These are phyloP conservation scores for Chelonoidis abingdonii DNA, from an alignment of 2,113 vertebrate species.

Conservation along the genomic window DNA sequence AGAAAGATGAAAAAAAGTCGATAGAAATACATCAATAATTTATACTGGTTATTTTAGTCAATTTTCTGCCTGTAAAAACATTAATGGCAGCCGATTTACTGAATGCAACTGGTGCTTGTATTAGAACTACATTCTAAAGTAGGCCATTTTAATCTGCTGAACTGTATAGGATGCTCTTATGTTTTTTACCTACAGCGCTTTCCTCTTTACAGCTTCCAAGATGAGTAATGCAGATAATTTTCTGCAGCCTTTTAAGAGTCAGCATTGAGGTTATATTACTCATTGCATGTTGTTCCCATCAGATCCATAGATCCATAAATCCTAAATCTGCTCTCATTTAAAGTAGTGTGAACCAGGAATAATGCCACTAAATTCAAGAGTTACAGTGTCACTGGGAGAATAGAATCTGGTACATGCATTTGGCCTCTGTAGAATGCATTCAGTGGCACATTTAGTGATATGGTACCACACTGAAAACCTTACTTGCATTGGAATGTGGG, in stretches of 20 bases:
- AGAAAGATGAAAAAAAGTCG: slow-evolving; percentile 59
- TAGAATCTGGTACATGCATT: background rate
- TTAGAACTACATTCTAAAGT: slow-evolving; percentile 23
- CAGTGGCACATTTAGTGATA: background rate
- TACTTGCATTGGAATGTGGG: background rate
- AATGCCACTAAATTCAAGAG: background rate
- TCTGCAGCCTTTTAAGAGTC: slow-evolving; percentile 5
- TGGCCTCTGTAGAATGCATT: background rate
- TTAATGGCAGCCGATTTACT: slow-evolving; percentile 40
- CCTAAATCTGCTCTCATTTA: background rate
- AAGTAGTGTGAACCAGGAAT: background rate
- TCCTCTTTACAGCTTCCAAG: background rate
- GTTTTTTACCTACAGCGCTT: background rate
- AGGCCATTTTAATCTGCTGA: slow-evolving; percentile 1
- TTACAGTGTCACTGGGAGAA: background rate
- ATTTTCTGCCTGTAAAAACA: slow-evolving; percentile 58
- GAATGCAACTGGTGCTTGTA: slow-evolving; percentile 63
- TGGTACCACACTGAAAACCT: background rate
- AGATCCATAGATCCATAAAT: background rate
- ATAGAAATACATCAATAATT: slow-evolving; percentile 73
- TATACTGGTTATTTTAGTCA: slow-evolving; percentile 54
- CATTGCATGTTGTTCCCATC: background rate
- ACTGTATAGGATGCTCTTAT: background rate
- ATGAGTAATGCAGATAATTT: background rate
- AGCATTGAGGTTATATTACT: background rate